Percentiles rank a stretch among this genome's conserved stretches.
Conservation (phyloP, 2,113 vertebrate genomes). For the Cryptoleucopteryx plumbea region DNA sequence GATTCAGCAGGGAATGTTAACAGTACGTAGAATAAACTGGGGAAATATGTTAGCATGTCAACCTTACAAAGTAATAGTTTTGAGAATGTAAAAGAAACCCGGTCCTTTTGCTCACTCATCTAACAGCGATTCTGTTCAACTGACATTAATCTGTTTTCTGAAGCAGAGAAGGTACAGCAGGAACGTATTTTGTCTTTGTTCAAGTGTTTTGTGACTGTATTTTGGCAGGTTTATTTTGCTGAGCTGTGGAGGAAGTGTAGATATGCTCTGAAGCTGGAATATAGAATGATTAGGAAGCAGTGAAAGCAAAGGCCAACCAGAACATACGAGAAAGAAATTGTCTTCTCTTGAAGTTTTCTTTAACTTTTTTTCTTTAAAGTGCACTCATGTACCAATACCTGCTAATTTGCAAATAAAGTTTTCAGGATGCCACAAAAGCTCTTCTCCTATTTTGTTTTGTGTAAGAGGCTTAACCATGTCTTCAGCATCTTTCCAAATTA, state of each 20-base stretch:
- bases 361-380: neutral
- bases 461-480: neutral
- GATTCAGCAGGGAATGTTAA: neutral
- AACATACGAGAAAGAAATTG: neutral
- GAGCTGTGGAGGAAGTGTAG: neutral
- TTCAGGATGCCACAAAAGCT: neutral
- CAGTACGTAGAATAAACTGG: neutral
- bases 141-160: neutral
- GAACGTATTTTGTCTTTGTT: neutral
- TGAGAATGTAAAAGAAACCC: neutral
- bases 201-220: neutral
- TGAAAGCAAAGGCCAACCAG: neutral
- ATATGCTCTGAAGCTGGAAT: neutral
- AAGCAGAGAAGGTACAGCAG: neutral
- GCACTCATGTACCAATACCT: fast-evolving
- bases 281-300: neutral
- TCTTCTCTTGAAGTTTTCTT: neutral
- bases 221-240: neutral
- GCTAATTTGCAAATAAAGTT: neutral
- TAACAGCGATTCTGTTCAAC: neutral
- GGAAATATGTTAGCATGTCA: neutral
- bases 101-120: neutral
- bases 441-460: neutral
- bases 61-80: neutral
- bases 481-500: neutral